Evolutionary conservation across 2,113 vertebrate species (phyloP).

Genomic region (Petrocephalus microphthalmus): DNA sequence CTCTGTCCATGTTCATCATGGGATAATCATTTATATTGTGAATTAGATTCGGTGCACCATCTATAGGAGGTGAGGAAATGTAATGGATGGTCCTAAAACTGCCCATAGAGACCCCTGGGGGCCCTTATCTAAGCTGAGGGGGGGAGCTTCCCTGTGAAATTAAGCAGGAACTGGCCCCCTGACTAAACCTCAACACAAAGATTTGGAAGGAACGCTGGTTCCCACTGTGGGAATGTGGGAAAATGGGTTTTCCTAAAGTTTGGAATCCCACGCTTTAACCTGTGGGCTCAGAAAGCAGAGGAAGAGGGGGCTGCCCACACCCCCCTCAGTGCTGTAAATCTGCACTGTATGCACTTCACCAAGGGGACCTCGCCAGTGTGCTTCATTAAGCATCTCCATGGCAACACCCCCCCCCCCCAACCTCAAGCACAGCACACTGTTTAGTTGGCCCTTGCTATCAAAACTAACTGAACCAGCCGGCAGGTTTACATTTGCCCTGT

Average conservation of each 20-base stretch:
- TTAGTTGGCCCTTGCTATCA: not conserved
- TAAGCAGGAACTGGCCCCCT: constrained; percentile 44
- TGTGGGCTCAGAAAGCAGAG: constrained; percentile 53
- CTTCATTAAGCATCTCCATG: not conserved
- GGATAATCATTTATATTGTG: not conserved
- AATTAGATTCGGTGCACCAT: not conserved
- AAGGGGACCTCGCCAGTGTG: not conserved
- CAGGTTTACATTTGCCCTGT: not conserved
- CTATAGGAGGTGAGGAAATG: not conserved
- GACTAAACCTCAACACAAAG: constrained; percentile 47
- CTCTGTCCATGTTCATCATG: not conserved
- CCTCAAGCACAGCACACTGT: not conserved
- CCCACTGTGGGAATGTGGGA: constrained; percentile 65
- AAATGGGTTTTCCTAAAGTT: constrained; percentile 61
- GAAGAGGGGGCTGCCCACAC: constrained; percentile 22
- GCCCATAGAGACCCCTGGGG: not conserved
- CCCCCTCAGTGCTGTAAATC: constrained; percentile 25
- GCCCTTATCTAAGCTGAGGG: constrained; percentile 9
- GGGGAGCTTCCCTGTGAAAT: constrained; percentile 37
- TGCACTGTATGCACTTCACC: not conserved
- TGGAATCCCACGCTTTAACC: constrained; percentile 60
- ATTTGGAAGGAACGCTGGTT: constrained; percentile 51
- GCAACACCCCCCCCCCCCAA: not conserved
- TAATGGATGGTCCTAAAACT: not conserved
- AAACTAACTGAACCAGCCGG: not conserved